Evolutionary conservation across 1,140 invertebrate species (phyloP).

Genomic region (Tachypleus tridentatus): DNA sequence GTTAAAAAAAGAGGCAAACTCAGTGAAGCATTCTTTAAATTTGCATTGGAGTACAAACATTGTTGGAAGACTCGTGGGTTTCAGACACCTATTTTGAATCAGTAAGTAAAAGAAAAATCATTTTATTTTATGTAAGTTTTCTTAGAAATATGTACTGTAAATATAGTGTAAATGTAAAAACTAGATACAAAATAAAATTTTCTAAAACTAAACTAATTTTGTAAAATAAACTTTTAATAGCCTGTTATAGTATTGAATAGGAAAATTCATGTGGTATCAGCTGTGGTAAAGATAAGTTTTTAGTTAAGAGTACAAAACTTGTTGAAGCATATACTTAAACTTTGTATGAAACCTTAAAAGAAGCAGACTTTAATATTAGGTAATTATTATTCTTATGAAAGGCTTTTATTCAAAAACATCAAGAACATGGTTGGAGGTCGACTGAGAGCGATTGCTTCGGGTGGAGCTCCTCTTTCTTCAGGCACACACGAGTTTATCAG

Average conservation of each 20-base stretch:
- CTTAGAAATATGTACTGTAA: no score
- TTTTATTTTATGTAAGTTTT: no score
- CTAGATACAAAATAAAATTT: no score
- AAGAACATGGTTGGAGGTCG: slow-evolving; percentile 69
- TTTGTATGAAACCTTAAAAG: slow-evolving; percentile 14
- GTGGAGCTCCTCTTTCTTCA: slow-evolving; percentile 87
- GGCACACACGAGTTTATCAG: slow-evolving; percentile 93
- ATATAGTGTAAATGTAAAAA: no score
- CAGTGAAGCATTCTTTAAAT: slow-evolving; percentile 29
- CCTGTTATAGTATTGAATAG: no score
- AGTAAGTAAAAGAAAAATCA: not conserved
- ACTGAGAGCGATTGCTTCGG: slow-evolving; percentile 71
- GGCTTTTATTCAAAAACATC: slow-evolving; percentile 57
- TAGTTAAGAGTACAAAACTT: no score
- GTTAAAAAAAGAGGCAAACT: slow-evolving; percentile 26
- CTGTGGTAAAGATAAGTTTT: no score
- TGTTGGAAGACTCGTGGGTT: slow-evolving; percentile 14
- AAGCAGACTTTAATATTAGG: not conserved
- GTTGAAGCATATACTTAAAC: no score
- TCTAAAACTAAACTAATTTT: no score
- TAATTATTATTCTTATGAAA: slow-evolving; percentile 28
- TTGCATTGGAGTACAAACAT: slow-evolving; percentile 32
- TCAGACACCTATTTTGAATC: slow-evolving; percentile 7
- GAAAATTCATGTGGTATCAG: no score
- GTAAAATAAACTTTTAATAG: no score